These are phyloP conservation scores for Periophthalmodon schlosseri DNA, from an alignment of 2,113 vertebrate species.

Conservation along the genomic window DNA sequence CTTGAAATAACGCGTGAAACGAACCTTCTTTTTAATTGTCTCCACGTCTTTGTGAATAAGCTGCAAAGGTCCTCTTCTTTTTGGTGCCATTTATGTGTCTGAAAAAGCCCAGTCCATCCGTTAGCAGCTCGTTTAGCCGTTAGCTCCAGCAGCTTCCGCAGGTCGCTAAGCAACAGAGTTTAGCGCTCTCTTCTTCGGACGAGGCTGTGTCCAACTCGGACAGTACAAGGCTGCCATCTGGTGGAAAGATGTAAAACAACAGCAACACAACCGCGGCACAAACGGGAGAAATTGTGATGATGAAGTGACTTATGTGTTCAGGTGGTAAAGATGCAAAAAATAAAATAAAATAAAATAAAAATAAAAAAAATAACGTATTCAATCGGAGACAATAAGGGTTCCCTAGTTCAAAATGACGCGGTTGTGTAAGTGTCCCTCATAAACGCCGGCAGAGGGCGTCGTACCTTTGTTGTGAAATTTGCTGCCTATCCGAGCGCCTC, in stretches of 20 bases:
- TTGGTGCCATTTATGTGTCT: constrained; percentile 63
- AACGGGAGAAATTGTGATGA: not conserved
- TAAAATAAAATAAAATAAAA: too few relatives aligned
- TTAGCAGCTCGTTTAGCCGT: constrained; percentile 1
- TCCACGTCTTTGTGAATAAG: constrained; percentile 68
- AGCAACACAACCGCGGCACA: not conserved
- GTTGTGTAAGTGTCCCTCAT: constrained; percentile 45
- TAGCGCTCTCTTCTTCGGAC: not conserved
- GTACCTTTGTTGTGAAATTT: constrained; percentile 36
- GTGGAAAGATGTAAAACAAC: constrained; percentile 6
- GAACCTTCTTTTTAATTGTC: constrained; percentile 64
- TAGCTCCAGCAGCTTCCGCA: constrained; percentile 2
- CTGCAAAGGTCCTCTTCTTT: constrained; percentile 70
- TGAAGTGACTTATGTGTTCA: not conserved
- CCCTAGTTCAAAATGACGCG: not conserved
- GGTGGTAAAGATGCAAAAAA: not conserved
- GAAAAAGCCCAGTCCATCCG: not conserved
- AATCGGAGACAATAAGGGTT: not conserved
- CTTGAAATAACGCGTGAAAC: not conserved
- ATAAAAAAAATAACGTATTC: not conserved
- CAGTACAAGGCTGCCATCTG: constrained; percentile 24
- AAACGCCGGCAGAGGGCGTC: constrained; percentile 33
- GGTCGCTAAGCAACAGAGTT: constrained; percentile 60
- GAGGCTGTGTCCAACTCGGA: not conserved
- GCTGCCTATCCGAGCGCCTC: not conserved